Percentiles rank a stretch among this genome's conserved stretches.
phyloP scores from a whole-genome alignment of 1,140 invertebrate genomes.

The Macrobrachium nipponense region DNA sequence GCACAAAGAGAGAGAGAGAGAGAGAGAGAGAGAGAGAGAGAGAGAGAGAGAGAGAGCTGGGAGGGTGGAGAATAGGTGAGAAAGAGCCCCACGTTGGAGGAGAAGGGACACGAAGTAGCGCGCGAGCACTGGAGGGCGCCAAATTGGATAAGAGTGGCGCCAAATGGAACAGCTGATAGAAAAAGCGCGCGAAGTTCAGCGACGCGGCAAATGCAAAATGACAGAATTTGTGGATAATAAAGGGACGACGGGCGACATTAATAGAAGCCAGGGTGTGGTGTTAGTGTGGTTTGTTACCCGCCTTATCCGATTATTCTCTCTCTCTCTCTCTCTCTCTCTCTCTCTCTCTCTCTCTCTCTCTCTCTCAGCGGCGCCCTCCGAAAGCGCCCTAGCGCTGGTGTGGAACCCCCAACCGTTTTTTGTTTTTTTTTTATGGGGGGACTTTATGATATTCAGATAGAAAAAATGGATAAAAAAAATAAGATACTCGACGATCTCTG shows the following conservation, averaged over 20 bases:
- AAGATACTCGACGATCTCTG: too few species aligned
- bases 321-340: slow-evolving; percentile 8
- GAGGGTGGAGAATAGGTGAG: not conserved
- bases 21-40: not conserved
- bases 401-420: not conserved
- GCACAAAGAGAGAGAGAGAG: not conserved
- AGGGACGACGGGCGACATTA: slow-evolving; percentile 39
- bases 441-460: not conserved
- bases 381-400: too few species aligned
- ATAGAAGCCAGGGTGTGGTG: slow-evolving; percentile 51
- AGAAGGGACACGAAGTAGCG: not conserved
- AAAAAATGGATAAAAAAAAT: too few species aligned
- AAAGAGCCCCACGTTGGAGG: not conserved
- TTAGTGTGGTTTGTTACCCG: slow-evolving; percentile 47
- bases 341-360: not conserved
- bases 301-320: slow-evolving; percentile 43
- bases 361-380: not conserved
- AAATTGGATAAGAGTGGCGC: slow-evolving; percentile 52
- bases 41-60: not conserved
- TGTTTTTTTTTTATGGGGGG: not conserved
- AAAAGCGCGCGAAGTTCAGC: slow-evolving; percentile 51
- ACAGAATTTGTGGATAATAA: slow-evolving; percentile 57
- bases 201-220: slow-evolving; percentile 52
- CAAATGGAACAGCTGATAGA: slow-evolving; percentile 51
- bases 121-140: slow-evolving; percentile 25